phyloP scores from a whole-genome alignment of 2,888 invertebrate genomes.

The Apocheima hispidaria region DNA sequence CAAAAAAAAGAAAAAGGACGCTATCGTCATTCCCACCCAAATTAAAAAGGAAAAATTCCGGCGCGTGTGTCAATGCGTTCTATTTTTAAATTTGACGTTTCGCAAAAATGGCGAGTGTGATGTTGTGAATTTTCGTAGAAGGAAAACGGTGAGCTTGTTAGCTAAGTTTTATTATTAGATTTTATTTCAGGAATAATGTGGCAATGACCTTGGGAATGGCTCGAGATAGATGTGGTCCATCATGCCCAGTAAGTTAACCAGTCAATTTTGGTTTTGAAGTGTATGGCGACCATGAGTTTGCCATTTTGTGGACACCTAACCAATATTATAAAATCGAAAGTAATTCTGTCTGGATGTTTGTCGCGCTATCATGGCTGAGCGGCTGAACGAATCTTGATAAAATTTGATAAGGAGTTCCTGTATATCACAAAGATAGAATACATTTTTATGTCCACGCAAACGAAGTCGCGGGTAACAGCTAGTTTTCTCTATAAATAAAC shows the following conservation, averaged over 20 bases:
- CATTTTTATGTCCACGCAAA: too few relatives aligned
- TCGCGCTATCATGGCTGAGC: too few relatives aligned
- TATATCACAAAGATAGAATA: too few relatives aligned
- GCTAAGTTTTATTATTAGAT: slow-evolving; percentile 22
- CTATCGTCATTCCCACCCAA: slow-evolving; percentile 10
- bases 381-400: too few relatives aligned
- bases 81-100: slow-evolving; percentile 38
- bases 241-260: too few relatives aligned
- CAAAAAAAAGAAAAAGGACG: slow-evolving; percentile 19
- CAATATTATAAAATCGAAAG: too few relatives aligned
- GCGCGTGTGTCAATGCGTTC: slow-evolving; percentile 34
- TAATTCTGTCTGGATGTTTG: too few relatives aligned
- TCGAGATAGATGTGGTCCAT: too few relatives aligned
- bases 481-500: too few relatives aligned
- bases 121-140: slow-evolving; percentile 25
- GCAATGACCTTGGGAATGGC: slow-evolving; percentile 4
- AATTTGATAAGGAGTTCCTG: too few relatives aligned
- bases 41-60: slow-evolving; percentile 32
- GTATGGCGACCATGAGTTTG: background rate
- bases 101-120: slow-evolving; percentile 37
- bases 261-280: background rate
- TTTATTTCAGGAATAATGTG: slow-evolving; percentile 24
- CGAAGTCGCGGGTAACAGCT: too few relatives aligned
- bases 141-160: slow-evolving; percentile 39
- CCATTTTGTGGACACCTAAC: background rate